phyloP scores from a whole-genome alignment of 2,888 invertebrate genomes.

The Trissoscelio sp. region DNA sequence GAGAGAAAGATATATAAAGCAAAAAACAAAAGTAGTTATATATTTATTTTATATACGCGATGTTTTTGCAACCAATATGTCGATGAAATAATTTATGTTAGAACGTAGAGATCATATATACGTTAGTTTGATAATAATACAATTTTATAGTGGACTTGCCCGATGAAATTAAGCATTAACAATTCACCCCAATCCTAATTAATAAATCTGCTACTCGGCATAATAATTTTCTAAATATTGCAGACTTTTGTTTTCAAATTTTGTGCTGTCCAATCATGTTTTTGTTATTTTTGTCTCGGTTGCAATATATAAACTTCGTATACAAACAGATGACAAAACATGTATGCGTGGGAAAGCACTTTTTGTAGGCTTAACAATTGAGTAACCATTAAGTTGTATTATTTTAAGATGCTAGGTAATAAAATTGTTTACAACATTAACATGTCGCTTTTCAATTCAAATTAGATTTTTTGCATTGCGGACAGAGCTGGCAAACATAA shows the following conservation, averaged over 20 bases:
- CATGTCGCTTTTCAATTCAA: slow-evolving; percentile 77
- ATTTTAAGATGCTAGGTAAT: slow-evolving; percentile 81
- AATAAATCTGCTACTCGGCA: background rate
- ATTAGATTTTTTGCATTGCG: slow-evolving; percentile 56
- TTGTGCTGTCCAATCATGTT: too few species aligned
- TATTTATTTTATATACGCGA: slow-evolving; percentile 57
- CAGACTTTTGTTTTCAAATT: too few species aligned
- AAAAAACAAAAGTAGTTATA: background rate
- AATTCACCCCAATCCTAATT: background rate
- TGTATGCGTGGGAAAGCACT: slow-evolving; percentile 69
- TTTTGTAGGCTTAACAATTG: slow-evolving; percentile 76
- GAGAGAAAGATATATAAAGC: background rate
- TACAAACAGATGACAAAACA: slow-evolving; percentile 56
- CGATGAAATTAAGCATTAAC: background rate
- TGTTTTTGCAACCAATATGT: slow-evolving; percentile 10
- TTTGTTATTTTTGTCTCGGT: too few species aligned
- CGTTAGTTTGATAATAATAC: background rate
- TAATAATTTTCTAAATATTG: background rate
- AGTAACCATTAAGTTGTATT: slow-evolving; percentile 81
- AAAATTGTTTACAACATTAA: slow-evolving; percentile 80
- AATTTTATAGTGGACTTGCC: slow-evolving; percentile 50
- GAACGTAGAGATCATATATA: slow-evolving; percentile 1
- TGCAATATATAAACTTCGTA: too few species aligned
- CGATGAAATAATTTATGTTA: slow-evolving; percentile 20
- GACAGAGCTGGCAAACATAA: slow-evolving; percentile 62